These are phyloP conservation scores for Atrina japonica DNA, from an alignment of 2,888 invertebrate species.

Conservation along the genomic window DNA sequence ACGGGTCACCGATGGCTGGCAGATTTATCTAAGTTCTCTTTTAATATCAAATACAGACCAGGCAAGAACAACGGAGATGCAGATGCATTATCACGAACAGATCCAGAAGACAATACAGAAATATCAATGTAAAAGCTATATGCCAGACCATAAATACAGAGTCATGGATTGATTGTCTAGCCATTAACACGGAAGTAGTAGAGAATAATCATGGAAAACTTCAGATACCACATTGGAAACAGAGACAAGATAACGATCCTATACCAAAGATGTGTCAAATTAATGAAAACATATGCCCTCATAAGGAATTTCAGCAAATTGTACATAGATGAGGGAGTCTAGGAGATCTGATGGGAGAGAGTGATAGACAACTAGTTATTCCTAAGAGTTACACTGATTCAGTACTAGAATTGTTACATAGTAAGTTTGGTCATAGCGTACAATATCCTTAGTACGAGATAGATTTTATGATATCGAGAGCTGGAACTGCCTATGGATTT, in stretches of 20 bases:
- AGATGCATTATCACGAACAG: too few species aligned
- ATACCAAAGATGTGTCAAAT: too few species aligned
- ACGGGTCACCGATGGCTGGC: conserved; percentile 52
- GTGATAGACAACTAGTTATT: too few species aligned
- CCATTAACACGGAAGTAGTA: too few species aligned
- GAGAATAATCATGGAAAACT: too few species aligned
- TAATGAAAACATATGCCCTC: too few species aligned
- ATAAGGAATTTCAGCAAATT: conserved; percentile 23
- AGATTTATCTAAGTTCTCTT: conserved; percentile 39
- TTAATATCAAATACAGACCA: too few species aligned
- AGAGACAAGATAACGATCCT: conserved; percentile 12
- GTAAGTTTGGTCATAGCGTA: conserved; percentile 40
- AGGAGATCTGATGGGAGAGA: conserved; percentile 5
- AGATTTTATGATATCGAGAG: conserved; percentile 30
- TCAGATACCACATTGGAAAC: conserved; percentile 23
- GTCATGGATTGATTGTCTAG: too few species aligned
- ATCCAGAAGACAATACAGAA: neutral
- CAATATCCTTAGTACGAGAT: conserved; percentile 10
- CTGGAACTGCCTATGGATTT: conserved; percentile 29
- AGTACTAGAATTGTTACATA: conserved; percentile 30
- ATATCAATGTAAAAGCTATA: conserved; percentile 13
- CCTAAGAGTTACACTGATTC: too few species aligned
- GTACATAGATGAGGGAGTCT: conserved; percentile 11
- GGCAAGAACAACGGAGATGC: too few species aligned
- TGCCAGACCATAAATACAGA: too few species aligned